Evolutionary conservation across 2,888 invertebrate species (phyloP).

Genomic region (Mythimna albipuncta): DNA sequence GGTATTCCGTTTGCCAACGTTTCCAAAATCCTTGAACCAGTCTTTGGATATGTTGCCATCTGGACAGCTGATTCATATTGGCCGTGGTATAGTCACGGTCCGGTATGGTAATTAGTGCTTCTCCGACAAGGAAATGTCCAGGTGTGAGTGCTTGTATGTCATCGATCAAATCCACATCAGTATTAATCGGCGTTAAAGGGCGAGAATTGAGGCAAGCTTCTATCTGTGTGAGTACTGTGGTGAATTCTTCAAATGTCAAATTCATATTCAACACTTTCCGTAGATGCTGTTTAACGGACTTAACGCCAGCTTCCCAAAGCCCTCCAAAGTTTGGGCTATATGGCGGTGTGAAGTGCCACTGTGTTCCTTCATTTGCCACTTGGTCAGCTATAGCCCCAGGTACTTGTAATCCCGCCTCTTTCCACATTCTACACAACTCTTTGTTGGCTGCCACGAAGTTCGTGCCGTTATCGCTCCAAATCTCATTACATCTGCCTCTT

Average conservation of each 20-base stretch:
- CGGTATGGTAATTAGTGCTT: slow-evolving; percentile 42
- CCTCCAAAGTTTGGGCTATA: slow-evolving; percentile 42
- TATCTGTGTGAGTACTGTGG: slow-evolving; percentile 46
- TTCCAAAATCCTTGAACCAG: slow-evolving; percentile 56
- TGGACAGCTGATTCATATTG: slow-evolving; percentile 38
- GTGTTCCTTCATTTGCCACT: slow-evolving; percentile 42
- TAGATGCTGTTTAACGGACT: slow-evolving; percentile 49
- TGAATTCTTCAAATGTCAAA: slow-evolving; percentile 32
- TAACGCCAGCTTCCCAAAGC: too few species aligned
- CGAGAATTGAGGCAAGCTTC: slow-evolving; percentile 32
- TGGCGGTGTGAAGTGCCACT: slow-evolving; percentile 61
- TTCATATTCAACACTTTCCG: slow-evolving; percentile 12
- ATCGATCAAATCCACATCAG: slow-evolving; percentile 10
- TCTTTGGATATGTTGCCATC: slow-evolving; percentile 55
- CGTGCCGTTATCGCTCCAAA: slow-evolving; percentile 8
- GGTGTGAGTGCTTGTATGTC: slow-evolving; percentile 55
- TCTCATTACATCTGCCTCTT: slow-evolving; percentile 8
- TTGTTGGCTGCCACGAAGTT: too few species aligned
- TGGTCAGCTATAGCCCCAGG: slow-evolving; percentile 7
- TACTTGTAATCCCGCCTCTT: too few species aligned
- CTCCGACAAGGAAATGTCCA: slow-evolving; percentile 63
- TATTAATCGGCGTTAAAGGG: too few species aligned
- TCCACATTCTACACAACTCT: too few species aligned
- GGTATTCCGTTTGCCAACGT: slow-evolving; percentile 25
- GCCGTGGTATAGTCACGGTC: too few species aligned